Evolutionary conservation across 2,113 vertebrate species (phyloP).

Genomic region (Pachypanchax playfairii): DNA sequence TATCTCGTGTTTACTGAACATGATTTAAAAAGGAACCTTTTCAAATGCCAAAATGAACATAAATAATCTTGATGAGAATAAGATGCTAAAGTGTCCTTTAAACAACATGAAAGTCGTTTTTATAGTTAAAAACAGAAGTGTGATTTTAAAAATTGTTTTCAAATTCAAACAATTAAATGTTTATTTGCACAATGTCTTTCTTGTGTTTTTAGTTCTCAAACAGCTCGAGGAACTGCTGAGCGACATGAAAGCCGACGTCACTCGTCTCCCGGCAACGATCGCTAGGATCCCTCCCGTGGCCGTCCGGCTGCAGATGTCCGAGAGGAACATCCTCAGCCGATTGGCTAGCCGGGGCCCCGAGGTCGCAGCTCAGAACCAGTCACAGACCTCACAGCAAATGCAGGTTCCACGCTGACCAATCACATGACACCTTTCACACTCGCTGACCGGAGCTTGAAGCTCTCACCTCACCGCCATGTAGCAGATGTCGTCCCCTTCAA

Average conservation of each 20-base stretch:
- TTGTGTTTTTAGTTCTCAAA: slow-evolving; percentile 87
- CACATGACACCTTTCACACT: slow-evolving; percentile 3
- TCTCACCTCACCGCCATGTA: slow-evolving; percentile 61
- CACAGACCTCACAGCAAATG: slow-evolving; percentile 79
- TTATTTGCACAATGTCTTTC: background rate
- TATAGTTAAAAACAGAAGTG: no score
- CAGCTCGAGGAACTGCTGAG: slow-evolving; percentile 97
- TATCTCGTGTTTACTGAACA: background rate
- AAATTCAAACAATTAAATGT: no score
- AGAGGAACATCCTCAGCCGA: slow-evolving; percentile 97
- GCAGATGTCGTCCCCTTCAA: slow-evolving; percentile 48
- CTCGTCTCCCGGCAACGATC: slow-evolving; percentile 93
- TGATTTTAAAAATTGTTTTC: no score
- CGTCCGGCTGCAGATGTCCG: slow-evolving; percentile 96
- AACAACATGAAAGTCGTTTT: background rate
- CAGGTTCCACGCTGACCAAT: slow-evolving; percentile 83
- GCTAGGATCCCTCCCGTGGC: slow-evolving; percentile 96
- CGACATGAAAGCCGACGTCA: slow-evolving; percentile 99
- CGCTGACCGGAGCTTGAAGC: slow-evolving; percentile 38
- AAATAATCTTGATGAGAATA: background rate
- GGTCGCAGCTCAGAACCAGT: slow-evolving; percentile 71
- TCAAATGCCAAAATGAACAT: background rate
- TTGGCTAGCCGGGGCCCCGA: slow-evolving; percentile 93
- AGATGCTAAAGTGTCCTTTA: background rate
- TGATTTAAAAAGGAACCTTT: background rate